Base-by-base conservation (phyloP, 2,888 invertebrate species). In the Rhyacophila evoluta region DNA sequence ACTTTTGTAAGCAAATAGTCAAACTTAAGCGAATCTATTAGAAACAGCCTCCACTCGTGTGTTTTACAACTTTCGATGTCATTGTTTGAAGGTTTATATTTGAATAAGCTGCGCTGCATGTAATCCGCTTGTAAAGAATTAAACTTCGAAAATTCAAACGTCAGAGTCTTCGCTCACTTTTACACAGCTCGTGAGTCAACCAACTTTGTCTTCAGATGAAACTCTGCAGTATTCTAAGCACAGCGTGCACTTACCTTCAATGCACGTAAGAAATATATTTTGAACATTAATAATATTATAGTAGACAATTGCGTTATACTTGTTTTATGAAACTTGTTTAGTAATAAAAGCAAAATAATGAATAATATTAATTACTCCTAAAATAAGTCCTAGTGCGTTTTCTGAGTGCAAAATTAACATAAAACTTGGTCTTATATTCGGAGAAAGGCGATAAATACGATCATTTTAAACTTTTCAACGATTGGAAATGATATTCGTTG, bases 61-160 rank as follows among this genome's bases (percentile, higher is more conserved):
- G 55, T 55, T 55, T 55, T 10, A 55, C 19, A 55, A 19, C 19
- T 55, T 55, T 25, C 8, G 1, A 55, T 25, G 55, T 75, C 70
- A 71, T 41, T 70, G 38, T 36, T 67, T 6, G 5, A 55, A 55
- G 25, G 55, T 6, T 55, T 25, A 55, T 10, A 74, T 78, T 78
- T 78, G 72, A 69, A 74, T 78, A 78, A 78, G 74, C 74, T 68
- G 39, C 39, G 33, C 70, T 74, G 78, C 78, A 78, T 78, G 78
- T 78, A 70, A 78, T 78, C 68, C 39, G 33, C 78, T 33, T 73
- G 73, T 67, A 73, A 77, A 77, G 37, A 70, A 72, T 28, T 72
- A 37, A 55, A 25, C 55, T 55, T 55, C 19, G 55, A 55, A 25
- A 74, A 19, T 41, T 55, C 19, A 19, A 55, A 55, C 55, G 55